phyloP scores from a whole-genome alignment of 2,888 invertebrate genomes.

The Hermodice carunculata region DNA sequence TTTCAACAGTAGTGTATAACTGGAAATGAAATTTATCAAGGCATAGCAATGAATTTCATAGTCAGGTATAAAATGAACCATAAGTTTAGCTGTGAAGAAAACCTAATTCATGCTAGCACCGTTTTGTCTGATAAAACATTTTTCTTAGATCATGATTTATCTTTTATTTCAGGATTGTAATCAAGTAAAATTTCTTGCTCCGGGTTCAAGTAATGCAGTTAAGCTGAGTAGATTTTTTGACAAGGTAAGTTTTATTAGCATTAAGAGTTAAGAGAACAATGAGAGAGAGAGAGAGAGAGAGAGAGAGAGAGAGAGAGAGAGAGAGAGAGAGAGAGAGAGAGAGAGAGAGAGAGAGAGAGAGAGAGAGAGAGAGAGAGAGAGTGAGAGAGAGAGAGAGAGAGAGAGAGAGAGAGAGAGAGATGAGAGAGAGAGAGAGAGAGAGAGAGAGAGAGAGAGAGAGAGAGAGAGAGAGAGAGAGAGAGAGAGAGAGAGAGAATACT shows the following conservation, averaged over 20 bases:
- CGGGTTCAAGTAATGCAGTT: conserved; percentile 94
- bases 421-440: neutral
- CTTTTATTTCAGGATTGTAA: conserved; percentile 73
- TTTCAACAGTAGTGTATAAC: too few relatives aligned
- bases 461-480: too few relatives aligned
- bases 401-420: neutral
- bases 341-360: neutral
- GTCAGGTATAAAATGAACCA: too few relatives aligned
- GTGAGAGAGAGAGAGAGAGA: neutral
- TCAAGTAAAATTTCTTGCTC: conserved; percentile 84
- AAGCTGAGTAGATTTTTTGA: conserved; percentile 95
- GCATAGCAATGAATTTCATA: too few relatives aligned
- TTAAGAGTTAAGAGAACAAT: too few relatives aligned
- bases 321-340: neutral
- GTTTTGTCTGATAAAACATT: too few relatives aligned
- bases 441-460: neutral
- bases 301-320: conserved; percentile 2
- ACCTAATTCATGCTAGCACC: too few relatives aligned
- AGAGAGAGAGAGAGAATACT: too few relatives aligned
- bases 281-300: conserved; percentile 4
- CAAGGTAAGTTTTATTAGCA: conserved; percentile 73
- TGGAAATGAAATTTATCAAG: too few relatives aligned
- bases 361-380: neutral
- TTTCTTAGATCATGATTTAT: conserved; percentile 13
- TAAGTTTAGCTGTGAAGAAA: too few relatives aligned